Conservation (phyloP, 2,888 invertebrate genomes). For the Hydraecia micacea region DNA sequence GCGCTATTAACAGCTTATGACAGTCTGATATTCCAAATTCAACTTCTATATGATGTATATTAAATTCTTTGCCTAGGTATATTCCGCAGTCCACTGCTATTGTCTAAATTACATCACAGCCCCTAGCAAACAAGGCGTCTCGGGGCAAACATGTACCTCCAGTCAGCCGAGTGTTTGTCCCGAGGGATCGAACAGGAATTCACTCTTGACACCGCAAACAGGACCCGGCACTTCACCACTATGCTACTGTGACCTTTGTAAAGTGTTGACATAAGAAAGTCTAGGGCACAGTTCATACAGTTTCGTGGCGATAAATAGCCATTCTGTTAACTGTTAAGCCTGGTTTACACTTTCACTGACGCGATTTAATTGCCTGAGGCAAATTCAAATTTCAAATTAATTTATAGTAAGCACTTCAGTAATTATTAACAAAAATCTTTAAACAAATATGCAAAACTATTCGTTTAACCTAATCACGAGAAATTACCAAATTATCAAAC, state of each 20-base stretch:
- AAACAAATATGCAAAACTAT: background rate
- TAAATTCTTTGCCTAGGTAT: background rate
- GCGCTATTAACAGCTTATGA: background rate
- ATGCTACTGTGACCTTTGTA: background rate
- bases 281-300: background rate
- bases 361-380: background rate
- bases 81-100: background rate
- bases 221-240: background rate
- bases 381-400: too few species aligned
- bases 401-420: background rate
- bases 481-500: too few species aligned
- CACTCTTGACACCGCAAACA: background rate
- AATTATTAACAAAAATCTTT: background rate
- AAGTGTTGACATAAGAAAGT: slow-evolving; percentile 1
- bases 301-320: background rate
- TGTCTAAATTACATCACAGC: background rate
- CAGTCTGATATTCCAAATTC: background rate
- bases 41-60: background rate
- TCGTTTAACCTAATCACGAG: background rate
- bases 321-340: background rate
- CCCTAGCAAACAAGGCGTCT: slow-evolving; percentile 3
- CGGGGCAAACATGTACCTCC: slow-evolving; percentile 12
- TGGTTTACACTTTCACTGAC: background rate
- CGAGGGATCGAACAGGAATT: slow-evolving; percentile 17
- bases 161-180: slow-evolving; percentile 19